A percentile compares a stretch with the other conserved stretches of the same genome.
These are phyloP conservation scores for Coendou prehensilis DNA, from an alignment of 2,797 vertebrate genomes.

Conservation along the genomic window DNA sequence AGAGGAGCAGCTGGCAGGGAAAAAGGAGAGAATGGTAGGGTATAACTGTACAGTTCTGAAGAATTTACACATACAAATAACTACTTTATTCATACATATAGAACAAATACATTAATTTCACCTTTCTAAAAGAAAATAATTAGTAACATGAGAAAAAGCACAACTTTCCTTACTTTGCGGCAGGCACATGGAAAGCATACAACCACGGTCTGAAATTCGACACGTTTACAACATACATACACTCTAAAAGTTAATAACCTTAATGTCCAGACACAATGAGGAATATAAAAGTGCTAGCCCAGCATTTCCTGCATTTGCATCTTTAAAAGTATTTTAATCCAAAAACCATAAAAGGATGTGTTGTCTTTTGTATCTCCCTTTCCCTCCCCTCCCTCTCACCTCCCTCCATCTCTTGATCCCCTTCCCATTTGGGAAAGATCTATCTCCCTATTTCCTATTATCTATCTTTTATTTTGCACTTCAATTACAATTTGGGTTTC, in stretches of 20 bases:
- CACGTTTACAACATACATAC: neutral
- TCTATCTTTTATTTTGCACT: neutral
- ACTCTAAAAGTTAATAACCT: neutral
- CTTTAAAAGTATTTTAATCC: neutral
- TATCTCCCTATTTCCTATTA: neutral
- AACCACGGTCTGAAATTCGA: neutral
- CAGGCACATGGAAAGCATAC: neutral
- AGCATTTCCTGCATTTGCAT: neutral
- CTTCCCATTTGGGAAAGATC: neutral
- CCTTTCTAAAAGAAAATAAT: neutral
- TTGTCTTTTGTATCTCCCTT: neutral
- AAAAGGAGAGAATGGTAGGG: neutral
- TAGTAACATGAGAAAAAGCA: neutral
- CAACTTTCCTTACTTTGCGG: neutral
- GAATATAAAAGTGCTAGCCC: neutral
- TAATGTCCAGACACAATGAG: neutral
- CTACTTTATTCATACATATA: neutral
- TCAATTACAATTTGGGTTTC: neutral
- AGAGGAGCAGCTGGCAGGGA: neutral
- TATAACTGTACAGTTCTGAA: neutral
- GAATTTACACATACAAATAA: constrained; percentile 20
- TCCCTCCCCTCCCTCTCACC: neutral
- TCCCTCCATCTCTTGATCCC: neutral
- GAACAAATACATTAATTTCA: neutral
- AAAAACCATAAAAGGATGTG: neutral